phyloP scores from a whole-genome alignment of 1,140 invertebrate species.

The Adelges cooleyi region DNA sequence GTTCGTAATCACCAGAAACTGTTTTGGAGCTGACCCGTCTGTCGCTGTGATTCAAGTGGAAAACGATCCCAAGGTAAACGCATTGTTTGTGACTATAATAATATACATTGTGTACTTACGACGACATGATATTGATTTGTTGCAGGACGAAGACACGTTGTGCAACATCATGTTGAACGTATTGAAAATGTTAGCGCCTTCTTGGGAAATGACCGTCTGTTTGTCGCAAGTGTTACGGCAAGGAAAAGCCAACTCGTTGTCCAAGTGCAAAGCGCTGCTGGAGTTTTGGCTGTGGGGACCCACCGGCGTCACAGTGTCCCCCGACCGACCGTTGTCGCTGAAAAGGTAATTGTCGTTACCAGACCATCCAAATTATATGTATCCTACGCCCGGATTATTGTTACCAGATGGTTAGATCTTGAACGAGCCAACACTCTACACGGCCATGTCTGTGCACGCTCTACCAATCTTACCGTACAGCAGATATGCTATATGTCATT shows the following conservation, averaged over 20 bases:
- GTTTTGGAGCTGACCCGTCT: background rate
- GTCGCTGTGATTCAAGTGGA: background rate
- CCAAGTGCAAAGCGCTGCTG: constrained; percentile 52
- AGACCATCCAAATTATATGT: background rate
- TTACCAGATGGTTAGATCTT: constrained; percentile 59
- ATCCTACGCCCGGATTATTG: constrained; percentile 5
- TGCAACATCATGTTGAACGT: constrained; percentile 66
- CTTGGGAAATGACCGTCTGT: constrained; percentile 51
- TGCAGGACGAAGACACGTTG: constrained; percentile 42
- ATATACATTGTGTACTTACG: too few relatives aligned
- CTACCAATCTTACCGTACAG: constrained; percentile 57
- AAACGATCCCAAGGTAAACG: background rate
- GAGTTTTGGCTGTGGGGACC: constrained; percentile 79
- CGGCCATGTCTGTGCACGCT: constrained; percentile 56
- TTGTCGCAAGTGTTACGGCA: constrained; percentile 55
- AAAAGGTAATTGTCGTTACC: constrained; percentile 37
- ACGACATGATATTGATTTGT: too few relatives aligned
- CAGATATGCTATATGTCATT: constrained; percentile 71
- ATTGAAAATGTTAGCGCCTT: constrained; percentile 49
- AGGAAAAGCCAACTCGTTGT: constrained; percentile 58
- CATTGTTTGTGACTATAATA: too few relatives aligned
- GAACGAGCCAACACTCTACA: constrained; percentile 69
- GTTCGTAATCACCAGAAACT: background rate
- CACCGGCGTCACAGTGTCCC: constrained; percentile 42
- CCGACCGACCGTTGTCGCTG: constrained; percentile 37